A percentile compares a stretch with the other conserved stretches of the same genome.
phyloP scores from a whole-genome alignment of 2,797 vertebrate species.

The Triplophysa bombifrons region DNA sequence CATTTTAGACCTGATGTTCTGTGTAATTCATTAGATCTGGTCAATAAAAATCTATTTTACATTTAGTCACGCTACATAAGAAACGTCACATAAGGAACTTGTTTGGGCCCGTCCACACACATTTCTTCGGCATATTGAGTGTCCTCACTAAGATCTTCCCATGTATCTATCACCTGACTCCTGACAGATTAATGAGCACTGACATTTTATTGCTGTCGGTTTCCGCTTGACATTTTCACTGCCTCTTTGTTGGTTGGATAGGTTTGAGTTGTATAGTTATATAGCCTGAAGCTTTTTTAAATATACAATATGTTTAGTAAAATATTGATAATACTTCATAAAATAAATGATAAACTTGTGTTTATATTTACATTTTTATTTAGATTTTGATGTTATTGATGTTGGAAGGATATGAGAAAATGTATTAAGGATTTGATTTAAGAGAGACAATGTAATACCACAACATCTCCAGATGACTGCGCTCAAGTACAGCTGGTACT shows the following conservation, averaged over 20 bases:
- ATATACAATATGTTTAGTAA: background rate
- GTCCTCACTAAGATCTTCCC: background rate
- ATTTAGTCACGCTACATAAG: background rate
- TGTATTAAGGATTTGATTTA: background rate
- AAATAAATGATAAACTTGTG: background rate
- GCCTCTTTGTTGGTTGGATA: conserved; percentile 32
- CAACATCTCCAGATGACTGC: conserved; percentile 8
- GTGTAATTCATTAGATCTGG: background rate
- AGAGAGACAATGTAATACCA: conserved; percentile 6
- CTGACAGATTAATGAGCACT: conserved; percentile 5
- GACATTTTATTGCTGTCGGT: conserved; percentile 29
- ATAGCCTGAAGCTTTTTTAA: background rate
- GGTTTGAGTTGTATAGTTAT: background rate
- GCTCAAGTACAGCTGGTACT: background rate
- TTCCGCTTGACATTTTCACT: conserved; percentile 53
- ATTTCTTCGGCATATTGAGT: background rate
- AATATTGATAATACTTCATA: background rate
- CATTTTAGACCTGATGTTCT: background rate
- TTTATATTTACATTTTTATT: background rate
- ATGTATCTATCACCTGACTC: conserved; percentile 4
- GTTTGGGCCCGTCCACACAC: background rate
- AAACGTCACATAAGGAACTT: background rate
- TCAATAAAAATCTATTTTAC: background rate
- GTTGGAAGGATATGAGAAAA: background rate
- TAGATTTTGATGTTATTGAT: background rate